These are phyloP conservation scores for Camponotus floridanus DNA, from an alignment of 1,140 invertebrate genomes.

Conservation along the genomic window DNA sequence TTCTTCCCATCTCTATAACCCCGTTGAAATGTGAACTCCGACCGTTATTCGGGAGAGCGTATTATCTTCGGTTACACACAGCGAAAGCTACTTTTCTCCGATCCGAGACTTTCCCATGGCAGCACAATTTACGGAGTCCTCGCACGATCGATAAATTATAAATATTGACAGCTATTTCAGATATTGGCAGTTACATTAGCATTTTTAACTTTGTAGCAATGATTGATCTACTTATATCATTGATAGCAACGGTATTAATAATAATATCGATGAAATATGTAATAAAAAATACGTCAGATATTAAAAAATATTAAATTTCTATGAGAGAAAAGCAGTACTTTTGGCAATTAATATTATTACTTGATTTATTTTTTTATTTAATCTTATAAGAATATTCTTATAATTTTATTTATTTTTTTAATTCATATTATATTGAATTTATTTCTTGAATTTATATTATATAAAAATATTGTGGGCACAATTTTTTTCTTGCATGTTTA, in stretches of 20 bases:
- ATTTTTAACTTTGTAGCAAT: neutral
- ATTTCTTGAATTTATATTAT: neutral
- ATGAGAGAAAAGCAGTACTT: neutral
- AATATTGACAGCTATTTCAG: neutral
- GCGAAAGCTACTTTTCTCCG: constrained; percentile 29
- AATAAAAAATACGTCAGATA: neutral
- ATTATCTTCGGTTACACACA: constrained; percentile 36
- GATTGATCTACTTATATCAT: neutral
- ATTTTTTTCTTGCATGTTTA: neutral
- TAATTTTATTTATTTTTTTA: neutral
- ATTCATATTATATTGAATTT: neutral
- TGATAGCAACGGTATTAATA: neutral
- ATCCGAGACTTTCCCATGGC: constrained; percentile 8
- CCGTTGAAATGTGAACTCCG: constrained; percentile 40
- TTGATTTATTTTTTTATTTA: neutral
- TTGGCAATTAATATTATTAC: neutral
- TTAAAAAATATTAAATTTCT: neutral
- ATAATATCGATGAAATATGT: neutral
- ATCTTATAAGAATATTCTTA: neutral
- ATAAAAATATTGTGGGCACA: neutral
- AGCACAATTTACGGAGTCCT: neutral
- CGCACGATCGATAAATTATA: neutral
- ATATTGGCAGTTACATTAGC: constrained; percentile 13
- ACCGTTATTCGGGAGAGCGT: constrained; percentile 49
- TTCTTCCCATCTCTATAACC: constrained; percentile 16